A percentile compares a stretch with the other conserved stretches of the same genome.
Evolutionary conservation across 2,797 vertebrate species (phyloP).

Genomic region (Chromis chromis): DNA sequence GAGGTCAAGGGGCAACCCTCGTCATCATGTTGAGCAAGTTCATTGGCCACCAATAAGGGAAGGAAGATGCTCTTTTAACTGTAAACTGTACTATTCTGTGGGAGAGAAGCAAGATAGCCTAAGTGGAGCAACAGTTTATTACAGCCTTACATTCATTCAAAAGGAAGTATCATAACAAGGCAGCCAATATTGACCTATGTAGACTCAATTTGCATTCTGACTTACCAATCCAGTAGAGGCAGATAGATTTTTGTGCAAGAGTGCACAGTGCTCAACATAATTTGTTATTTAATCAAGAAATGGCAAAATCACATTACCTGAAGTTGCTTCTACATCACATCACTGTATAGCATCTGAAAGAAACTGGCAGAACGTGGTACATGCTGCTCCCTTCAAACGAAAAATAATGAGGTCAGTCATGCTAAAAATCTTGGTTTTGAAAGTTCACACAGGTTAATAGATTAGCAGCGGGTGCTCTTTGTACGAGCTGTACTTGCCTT

Average conservation of each 20-base stretch:
- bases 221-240: neutral
- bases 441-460: constrained; percentile 3
- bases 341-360: neutral
- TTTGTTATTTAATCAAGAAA: constrained; percentile 7
- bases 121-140: neutral
- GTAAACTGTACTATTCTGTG: neutral
- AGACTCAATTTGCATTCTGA: neutral
- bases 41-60: neutral
- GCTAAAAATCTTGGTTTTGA: constrained; percentile 28
- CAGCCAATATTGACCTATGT: neutral
- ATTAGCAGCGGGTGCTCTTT: constrained; percentile 19
- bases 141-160: neutral
- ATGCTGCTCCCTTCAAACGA: constrained; percentile 5
- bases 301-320: neutral
- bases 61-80: neutral
- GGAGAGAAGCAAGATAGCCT: too few species aligned
- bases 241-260: neutral
- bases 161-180: neutral
- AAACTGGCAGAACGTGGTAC: neutral
- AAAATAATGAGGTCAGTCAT: constrained; percentile 34
- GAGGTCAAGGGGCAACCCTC: constrained; percentile 21
- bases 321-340: neutral
- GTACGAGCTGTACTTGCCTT: neutral
- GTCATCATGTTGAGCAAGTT: constrained; percentile 2
- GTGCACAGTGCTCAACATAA: neutral